Conservation (phyloP, 1,140 invertebrate species). For the Drosophila parvula region DNA sequence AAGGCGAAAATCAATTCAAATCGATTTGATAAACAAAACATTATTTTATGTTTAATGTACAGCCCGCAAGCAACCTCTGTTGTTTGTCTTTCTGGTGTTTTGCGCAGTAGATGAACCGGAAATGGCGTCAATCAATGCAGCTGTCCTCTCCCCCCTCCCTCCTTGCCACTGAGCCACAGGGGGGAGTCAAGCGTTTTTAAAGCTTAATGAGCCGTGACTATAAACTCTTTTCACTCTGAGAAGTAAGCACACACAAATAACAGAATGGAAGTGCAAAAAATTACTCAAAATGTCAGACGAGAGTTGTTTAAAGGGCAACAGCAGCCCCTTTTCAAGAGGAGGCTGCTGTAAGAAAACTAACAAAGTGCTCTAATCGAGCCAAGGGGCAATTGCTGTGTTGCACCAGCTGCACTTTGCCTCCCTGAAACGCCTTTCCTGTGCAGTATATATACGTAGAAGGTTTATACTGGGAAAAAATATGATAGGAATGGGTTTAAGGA, state of each 20-base stretch:
- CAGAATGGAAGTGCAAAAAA: conserved; percentile 49
- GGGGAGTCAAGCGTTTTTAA: conserved; percentile 27
- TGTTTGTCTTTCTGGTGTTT: conserved; percentile 50
- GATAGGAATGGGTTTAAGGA: background rate
- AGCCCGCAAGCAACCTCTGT: background rate
- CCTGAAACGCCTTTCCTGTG: background rate
- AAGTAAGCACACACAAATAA: conserved; percentile 29
- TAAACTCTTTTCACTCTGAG: conserved; percentile 17
- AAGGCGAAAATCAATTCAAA: conserved; percentile 35
- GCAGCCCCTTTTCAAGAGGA: background rate
- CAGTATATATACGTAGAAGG: background rate
- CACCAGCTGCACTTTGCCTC: conserved; percentile 22
- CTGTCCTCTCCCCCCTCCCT: background rate
- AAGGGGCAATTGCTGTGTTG: conserved; percentile 45
- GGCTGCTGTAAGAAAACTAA: conserved; percentile 59
- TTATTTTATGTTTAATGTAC: conserved; percentile 37
- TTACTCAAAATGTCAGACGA: conserved; percentile 67
- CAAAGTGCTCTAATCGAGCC: conserved; percentile 73
- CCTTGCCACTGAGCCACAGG: background rate
- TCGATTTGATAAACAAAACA: conserved; percentile 67
- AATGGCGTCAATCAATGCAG: conserved; percentile 35
- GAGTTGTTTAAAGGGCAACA: conserved; percentile 42
- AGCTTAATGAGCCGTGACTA: conserved; percentile 63
- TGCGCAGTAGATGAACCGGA: conserved; percentile 46
- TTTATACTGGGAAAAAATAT: background rate